Evolutionary conservation across 2,113 vertebrate genomes (phyloP).

Genomic region (Heteronetta atricapilla): DNA sequence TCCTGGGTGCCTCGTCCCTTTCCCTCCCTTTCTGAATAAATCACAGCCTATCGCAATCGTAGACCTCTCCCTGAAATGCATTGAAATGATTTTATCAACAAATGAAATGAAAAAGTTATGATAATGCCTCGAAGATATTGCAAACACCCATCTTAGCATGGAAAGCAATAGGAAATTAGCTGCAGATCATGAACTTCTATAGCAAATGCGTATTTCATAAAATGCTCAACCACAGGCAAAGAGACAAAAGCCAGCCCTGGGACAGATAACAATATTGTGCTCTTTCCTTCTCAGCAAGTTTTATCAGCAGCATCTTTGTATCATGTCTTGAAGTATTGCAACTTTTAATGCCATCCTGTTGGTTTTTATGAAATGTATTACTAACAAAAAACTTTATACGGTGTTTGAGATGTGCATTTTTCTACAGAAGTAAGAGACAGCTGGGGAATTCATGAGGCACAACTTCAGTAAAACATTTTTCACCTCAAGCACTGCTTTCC

Average conservation of each 20-base stretch:
- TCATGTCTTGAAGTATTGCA: not conserved
- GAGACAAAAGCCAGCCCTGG: not conserved
- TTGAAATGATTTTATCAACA: not conserved
- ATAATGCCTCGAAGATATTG: not conserved
- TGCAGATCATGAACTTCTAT: not conserved
- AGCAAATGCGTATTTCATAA: not conserved
- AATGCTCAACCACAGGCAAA: not conserved
- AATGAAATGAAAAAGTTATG: not conserved
- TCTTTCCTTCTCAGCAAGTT: not conserved
- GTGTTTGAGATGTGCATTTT: not conserved
- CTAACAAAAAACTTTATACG: not conserved
- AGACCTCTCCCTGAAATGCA: not conserved
- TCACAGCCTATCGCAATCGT: not conserved
- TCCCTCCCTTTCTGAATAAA: not conserved
- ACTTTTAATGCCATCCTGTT: not conserved
- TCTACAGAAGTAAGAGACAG: not conserved
- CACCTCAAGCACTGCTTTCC: not conserved
- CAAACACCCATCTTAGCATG: not conserved
- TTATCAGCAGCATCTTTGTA: not conserved
- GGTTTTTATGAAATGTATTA: not conserved
- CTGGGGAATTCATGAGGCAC: fast-evolving
- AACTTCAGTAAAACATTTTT: not conserved
- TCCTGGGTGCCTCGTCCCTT: too few relatives aligned
- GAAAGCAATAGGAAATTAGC: not conserved
- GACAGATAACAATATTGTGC: not conserved